phyloP scores from a whole-genome alignment of 2,113 vertebrate genomes.

The Cygnus buccinator region DNA sequence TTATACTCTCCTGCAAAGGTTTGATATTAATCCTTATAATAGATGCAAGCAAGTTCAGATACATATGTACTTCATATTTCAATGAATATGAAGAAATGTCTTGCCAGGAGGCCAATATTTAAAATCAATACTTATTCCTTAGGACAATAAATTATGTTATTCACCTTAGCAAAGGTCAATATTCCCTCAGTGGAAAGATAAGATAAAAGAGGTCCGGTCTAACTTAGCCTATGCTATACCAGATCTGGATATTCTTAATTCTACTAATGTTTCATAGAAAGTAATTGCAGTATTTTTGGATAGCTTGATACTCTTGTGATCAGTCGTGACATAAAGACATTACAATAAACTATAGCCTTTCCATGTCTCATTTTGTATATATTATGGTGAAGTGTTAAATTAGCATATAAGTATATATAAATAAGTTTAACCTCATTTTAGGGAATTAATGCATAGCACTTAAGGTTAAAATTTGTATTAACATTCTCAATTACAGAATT shows the following conservation, averaged over 20 bases:
- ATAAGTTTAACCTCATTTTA: not conserved
- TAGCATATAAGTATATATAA: not conserved
- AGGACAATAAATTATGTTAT: not conserved
- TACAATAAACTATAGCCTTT: not conserved
- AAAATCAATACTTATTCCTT: not conserved
- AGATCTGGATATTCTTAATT: not conserved
- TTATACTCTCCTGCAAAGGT: not conserved
- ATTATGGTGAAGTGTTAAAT: not conserved
- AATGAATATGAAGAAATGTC: not conserved
- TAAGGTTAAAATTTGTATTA: not conserved
- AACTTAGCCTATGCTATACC: not conserved
- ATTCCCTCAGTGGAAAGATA: not conserved
- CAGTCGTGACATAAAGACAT: not conserved
- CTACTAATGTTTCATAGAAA: not conserved
- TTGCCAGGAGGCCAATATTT: not conserved
- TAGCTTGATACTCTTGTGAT: not conserved
- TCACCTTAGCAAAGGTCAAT: not conserved
- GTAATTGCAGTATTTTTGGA: not conserved
- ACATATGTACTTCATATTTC: not conserved
- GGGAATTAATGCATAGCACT: not conserved
- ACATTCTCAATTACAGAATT: not conserved
- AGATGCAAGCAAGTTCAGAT: not conserved
- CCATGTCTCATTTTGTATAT: not conserved
- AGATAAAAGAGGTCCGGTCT: not conserved
- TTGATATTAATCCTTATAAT: not conserved